phyloP scores from a whole-genome alignment of 2,888 invertebrate genomes.

The Pandemis heparana region DNA sequence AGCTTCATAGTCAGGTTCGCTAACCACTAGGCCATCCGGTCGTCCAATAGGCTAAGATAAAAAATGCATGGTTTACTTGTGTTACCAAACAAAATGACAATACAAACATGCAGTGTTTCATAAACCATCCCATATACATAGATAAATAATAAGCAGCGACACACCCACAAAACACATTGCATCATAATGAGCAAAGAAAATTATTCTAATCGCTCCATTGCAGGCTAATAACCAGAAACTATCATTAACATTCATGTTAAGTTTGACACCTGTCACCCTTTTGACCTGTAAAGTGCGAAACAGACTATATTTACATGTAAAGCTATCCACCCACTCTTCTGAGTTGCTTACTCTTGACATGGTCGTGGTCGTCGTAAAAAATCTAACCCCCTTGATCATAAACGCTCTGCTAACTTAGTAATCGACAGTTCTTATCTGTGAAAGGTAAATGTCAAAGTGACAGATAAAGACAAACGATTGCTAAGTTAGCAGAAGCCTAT shows the following conservation, averaged over 20 bases:
- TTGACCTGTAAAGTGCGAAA: background rate
- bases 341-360: no score
- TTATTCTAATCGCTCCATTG: background rate
- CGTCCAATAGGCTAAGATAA: no score
- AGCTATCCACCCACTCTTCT: no score
- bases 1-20: no score
- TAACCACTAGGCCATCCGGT: no score
- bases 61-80: background rate
- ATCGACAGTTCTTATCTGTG: no score
- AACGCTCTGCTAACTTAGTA: no score
- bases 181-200: background rate
- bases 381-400: no score
- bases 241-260: background rate
- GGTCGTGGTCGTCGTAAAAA: no score
- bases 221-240: background rate
- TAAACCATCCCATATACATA: background rate
- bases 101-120: background rate
- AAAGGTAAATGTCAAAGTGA: no score
- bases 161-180: background rate
- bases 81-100: background rate
- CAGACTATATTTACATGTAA: background rate
- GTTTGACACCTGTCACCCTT: background rate
- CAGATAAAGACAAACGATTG: no score
- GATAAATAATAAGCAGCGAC: background rate
- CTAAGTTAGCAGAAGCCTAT: no score